Conservation (phyloP, 37 sponge, comb jelly and placozoan species). For the Ephydatia muelleri region DNA sequence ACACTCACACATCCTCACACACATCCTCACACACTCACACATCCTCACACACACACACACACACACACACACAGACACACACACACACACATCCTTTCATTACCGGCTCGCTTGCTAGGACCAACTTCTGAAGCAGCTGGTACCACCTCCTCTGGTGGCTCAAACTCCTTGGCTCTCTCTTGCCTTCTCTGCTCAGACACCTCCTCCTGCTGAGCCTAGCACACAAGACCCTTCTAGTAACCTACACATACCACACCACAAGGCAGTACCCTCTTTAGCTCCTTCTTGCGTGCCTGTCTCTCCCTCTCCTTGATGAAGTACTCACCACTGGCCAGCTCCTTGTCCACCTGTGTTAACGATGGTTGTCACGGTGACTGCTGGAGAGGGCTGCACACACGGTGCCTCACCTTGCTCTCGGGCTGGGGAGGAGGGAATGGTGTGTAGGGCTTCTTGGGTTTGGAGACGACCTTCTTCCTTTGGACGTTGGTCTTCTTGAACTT, state of each 20-base stretch:
- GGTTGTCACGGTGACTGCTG: neutral
- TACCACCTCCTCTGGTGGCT: constrained; percentile 18
- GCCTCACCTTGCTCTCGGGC: constrained; percentile 91
- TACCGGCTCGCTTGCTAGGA: too few relatives aligned
- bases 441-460: constrained; percentile 74
- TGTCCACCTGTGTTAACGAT: constrained; percentile 76
- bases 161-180: constrained; percentile 17
- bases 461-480: constrained; percentile 66
- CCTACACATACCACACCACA: too few relatives aligned
- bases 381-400: neutral
- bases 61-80: too few relatives aligned
- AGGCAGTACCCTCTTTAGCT: constrained; percentile 30
- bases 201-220: constrained; percentile 20
- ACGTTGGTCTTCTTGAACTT: constrained; percentile 93
- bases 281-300: constrained; percentile 55
- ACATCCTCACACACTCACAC: constrained; percentile 3
- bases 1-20: neutral
- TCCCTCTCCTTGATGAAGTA: constrained; percentile 96
- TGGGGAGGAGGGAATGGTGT: constrained; percentile 99
- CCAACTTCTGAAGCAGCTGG: too few relatives aligned
- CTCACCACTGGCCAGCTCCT: constrained; percentile 95
- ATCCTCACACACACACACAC: neutral
- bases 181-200: constrained; percentile 16
- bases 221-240: neutral
- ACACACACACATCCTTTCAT: neutral